Evolutionary conservation across 2,888 invertebrate genomes (phyloP), one percentile per base, ranked within the genome.

Genomic region (Homarus gammarus): DNA sequence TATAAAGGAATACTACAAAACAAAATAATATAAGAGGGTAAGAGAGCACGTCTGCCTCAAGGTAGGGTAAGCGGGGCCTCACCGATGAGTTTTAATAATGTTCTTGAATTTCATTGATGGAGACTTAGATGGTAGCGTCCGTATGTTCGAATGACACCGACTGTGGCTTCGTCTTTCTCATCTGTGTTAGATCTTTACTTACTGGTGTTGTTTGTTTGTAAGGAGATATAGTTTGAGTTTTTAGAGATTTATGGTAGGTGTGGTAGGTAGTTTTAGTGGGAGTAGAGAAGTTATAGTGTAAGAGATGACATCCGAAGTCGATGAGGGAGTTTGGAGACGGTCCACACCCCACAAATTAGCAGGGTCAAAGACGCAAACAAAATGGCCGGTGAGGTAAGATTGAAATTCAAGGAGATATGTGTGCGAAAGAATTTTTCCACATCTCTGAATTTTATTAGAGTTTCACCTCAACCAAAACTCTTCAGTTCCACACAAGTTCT

Each of bases 351-450:
- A 77, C 87, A 87, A 87, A 87, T 87, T 87, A 87, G 87, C 87
- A 75, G 87, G 87, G 87, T 87, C 73, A 87, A 73, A 81, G 87
- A 87, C 87, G 87, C 87, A 61, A 87, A 87, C 73, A 87, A 87
- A 87, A 87, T 87, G 87, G 87, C 87, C 87, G 87, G 87, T 87
- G 82, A 73, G 81, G 81, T 82, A 87, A 87, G 87, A 73, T 75
- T 87, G 87, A 82, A 87, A 87, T 73, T 73, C 51, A n/a, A 87
- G 81, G 38, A 82, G 81, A 56, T 87, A 73, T 64, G 85, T 78
- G 68, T 49, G 78, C 44, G n/a, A 51, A 36, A 12, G 73, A 12
- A 83, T 51, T 56, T 73, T 73, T 73, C 49, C 72, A 49, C 70
- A 72, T 33, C 72, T 83, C 61, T 83, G 38, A 49, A 72, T n/a